A percentile compares a stretch with the other conserved stretches of the same genome.
These are phyloP conservation scores for Takifugu flavidus DNA, from an alignment of 2,113 vertebrate genomes.

Conservation along the genomic window DNA sequence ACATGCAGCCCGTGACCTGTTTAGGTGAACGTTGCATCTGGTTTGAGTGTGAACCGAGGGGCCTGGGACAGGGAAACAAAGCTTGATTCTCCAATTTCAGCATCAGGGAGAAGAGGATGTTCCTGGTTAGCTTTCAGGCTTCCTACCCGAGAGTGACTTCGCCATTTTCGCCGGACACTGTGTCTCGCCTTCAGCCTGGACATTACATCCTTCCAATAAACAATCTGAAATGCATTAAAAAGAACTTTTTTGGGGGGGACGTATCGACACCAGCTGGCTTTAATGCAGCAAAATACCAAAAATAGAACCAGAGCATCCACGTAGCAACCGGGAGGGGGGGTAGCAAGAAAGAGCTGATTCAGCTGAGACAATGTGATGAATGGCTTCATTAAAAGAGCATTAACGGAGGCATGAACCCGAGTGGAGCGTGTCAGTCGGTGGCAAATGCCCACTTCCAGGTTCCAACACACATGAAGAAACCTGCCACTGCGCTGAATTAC, in stretches of 20 bases:
- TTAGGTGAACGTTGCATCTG: conserved; percentile 44
- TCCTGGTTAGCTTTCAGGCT: neutral
- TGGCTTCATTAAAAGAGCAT: conserved; percentile 80
- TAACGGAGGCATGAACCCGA: conserved; percentile 67
- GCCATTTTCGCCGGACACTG: neutral
- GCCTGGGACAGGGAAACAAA: conserved; percentile 10
- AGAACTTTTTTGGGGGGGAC: neutral
- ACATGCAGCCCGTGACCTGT: conserved; percentile 2
- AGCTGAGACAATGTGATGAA: conserved; percentile 69
- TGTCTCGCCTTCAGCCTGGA: too few relatives aligned
- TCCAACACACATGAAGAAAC: conserved; percentile 4
- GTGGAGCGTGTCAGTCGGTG: conserved; percentile 34
- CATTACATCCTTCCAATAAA: too few relatives aligned
- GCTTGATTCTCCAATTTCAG: conserved; percentile 6
- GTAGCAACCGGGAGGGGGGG: conserved; percentile 42
- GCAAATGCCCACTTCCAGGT: conserved; percentile 18
- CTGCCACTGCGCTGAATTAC: conserved; percentile 37
- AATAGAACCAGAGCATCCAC: conserved; percentile 59
- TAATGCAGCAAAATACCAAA: conserved; percentile 52
- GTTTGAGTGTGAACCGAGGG: conserved; percentile 44
- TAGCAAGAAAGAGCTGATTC: conserved; percentile 43
- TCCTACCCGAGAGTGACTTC: conserved; percentile 4
- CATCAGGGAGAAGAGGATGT: conserved; percentile 19
- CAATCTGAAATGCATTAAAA: neutral
- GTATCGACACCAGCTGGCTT: conserved; percentile 13